Evolutionary conservation across 2,797 vertebrate genomes (phyloP).

Genomic region (Thripadectes ignobilis): DNA sequence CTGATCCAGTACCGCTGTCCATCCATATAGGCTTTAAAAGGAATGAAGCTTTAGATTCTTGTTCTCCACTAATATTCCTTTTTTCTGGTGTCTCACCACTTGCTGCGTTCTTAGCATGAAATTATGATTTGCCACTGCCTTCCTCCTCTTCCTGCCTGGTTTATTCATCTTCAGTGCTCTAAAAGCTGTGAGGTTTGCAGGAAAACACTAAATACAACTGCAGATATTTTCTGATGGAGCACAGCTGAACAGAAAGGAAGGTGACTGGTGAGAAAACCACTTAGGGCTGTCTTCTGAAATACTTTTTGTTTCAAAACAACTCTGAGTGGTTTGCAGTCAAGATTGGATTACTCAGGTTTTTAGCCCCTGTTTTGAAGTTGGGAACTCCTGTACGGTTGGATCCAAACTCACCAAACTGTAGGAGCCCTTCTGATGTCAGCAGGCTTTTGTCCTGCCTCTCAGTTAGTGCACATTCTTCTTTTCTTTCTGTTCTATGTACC

Average conservation of each 20-base stretch:
- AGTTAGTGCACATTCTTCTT: fast-evolving
- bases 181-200: background rate
- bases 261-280: background rate
- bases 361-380: background rate
- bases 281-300: background rate
- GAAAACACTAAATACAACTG: background rate
- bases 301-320: background rate
- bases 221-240: background rate
- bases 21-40: background rate
- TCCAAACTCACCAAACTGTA: background rate
- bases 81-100: background rate
- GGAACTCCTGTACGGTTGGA: background rate
- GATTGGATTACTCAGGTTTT: background rate
- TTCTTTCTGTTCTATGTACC: background rate
- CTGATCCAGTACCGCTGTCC: background rate
- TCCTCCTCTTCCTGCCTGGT: background rate
- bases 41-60: background rate
- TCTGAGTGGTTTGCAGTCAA: background rate
- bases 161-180: background rate
- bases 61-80: background rate
- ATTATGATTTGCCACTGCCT: background rate
- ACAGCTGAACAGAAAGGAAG: background rate
- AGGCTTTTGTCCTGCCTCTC: background rate
- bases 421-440: background rate
- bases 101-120: background rate